A percentile compares a stretch with the other conserved stretches of the same genome.
phyloP scores from a whole-genome alignment of 2,888 invertebrate species.

The Malthinus flaveolus region DNA sequence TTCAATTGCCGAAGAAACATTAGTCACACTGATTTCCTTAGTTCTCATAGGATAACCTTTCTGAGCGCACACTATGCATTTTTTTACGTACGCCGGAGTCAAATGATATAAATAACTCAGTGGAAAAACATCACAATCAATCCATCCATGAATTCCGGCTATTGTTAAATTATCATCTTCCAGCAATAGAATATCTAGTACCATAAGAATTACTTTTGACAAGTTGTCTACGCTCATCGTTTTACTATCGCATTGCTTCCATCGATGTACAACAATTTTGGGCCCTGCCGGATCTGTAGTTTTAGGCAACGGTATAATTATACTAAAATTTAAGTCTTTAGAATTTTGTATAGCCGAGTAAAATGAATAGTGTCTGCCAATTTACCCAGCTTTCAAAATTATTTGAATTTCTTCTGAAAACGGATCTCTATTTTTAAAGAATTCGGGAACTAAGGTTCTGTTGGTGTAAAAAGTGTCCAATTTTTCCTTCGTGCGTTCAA shows the following conservation, averaged over 20 bases:
- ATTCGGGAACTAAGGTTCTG: conserved; percentile 61
- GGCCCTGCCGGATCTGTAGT: neutral
- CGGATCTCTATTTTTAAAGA: conserved; percentile 59
- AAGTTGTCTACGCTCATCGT: neutral
- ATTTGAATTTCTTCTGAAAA: conserved; percentile 39
- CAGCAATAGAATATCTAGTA: conserved; percentile 60
- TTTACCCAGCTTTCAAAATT: conserved; percentile 53
- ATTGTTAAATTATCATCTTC: conserved; percentile 63
- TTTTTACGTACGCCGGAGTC: conserved; percentile 62
- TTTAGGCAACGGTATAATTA: neutral
- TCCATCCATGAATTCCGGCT: conserved; percentile 57
- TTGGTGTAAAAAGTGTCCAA: conserved; percentile 63
- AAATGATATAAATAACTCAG: conserved; percentile 54
- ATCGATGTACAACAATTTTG: neutral
- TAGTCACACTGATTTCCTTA: conserved; percentile 54
- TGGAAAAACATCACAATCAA: conserved; percentile 60
- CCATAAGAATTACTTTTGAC: conserved; percentile 47
- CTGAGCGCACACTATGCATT: conserved; percentile 53
- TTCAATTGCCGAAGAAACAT: neutral
- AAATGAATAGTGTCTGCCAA: neutral
- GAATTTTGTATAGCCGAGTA: too few species aligned
- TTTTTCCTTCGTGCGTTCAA: conserved; percentile 60
- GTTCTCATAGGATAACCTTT: conserved; percentile 63
- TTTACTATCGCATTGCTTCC: neutral
- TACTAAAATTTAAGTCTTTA: neutral